Evolutionary conservation across 2,888 invertebrate genomes (phyloP).

Genomic region (Apoda limacodes): DNA sequence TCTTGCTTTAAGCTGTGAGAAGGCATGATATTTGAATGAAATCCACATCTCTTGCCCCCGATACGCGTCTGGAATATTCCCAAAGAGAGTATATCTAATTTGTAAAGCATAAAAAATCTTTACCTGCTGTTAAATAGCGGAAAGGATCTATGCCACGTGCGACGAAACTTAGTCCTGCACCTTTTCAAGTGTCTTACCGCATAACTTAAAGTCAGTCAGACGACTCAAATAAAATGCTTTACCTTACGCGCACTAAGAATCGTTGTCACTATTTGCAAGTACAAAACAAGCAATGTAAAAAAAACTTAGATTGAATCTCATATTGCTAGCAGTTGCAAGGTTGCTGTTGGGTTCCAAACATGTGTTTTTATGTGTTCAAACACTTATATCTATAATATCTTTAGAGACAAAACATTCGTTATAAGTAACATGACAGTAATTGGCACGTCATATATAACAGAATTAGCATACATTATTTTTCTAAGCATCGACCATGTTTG

Average conservation of each 20-base stretch:
- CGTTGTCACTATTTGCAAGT: no score
- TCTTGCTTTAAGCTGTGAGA: constrained; percentile 32
- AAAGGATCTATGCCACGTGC: constrained; percentile 65
- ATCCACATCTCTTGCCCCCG: constrained; percentile 28
- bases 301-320: no score
- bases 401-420: constrained; percentile 25
- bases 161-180: no score
- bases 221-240: no score
- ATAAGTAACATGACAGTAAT: constrained; percentile 11
- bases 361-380: constrained; percentile 16
- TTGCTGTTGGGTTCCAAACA: constrained; percentile 3
- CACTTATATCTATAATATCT: constrained; percentile 20
- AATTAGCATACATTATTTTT: no score
- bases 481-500: no score
- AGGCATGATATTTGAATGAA: constrained; percentile 29
- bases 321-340: no score
- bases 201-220: constrained; percentile 12
- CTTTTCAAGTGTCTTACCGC: constrained; percentile 31
- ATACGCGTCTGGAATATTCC: constrained; percentile 46
- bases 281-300: no score
- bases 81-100: constrained; percentile 33
- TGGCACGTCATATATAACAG: not conserved
- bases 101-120: constrained; percentile 46
- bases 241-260: no score
- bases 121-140: constrained; percentile 63